Percentiles rank a stretch among this genome's conserved stretches.
Conservation (phyloP, 2,797 vertebrate genomes). For the Notoglanidium macrostoma region DNA sequence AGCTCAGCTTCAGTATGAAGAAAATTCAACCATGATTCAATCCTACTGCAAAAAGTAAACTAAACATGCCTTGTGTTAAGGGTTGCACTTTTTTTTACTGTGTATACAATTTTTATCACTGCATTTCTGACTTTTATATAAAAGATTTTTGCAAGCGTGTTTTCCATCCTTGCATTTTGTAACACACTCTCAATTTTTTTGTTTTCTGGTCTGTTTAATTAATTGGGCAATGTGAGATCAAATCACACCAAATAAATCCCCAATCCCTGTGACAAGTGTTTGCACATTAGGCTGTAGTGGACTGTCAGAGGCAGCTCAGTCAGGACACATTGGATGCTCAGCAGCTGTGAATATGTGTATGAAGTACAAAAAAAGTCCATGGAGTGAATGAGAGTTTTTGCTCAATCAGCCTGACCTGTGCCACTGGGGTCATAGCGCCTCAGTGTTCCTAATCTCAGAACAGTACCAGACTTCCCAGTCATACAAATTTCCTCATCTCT, state of each 20-base stretch:
- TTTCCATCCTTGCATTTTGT: neutral
- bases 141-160: neutral
- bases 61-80: neutral
- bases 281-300: conserved; percentile 5
- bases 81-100: neutral
- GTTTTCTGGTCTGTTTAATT: neutral
- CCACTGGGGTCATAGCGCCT: neutral
- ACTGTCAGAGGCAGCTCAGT: neutral
- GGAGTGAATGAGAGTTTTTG: neutral
- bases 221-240: neutral
- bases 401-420: neutral
- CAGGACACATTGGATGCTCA: neutral
- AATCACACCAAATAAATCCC: neutral
- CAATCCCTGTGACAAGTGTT: neutral
- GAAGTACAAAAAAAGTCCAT: neutral
- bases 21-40: neutral
- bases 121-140: neutral
- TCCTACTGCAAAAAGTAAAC: neutral
- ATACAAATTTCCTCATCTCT: neutral
- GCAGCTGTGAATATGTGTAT: neutral
- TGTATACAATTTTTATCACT: neutral
- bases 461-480: neutral
- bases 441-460: neutral
- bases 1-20: neutral
- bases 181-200: neutral